Evolutionary conservation across 2,113 vertebrate genomes (phyloP), one percentile per base, ranked within the genome.

Genomic region (Donacobius atricapilla): DNA sequence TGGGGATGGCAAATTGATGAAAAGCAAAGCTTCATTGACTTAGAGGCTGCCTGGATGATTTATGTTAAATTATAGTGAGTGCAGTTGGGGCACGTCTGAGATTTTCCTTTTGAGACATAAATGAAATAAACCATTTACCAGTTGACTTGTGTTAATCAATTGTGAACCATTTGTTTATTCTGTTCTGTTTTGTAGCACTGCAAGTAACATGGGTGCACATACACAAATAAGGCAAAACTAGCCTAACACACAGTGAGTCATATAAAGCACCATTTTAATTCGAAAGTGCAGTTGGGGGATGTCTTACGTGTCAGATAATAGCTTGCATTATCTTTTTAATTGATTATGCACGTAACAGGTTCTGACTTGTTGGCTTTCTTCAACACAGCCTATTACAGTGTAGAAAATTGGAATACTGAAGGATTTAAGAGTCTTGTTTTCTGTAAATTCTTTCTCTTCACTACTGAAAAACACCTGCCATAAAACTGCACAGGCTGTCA

Each of bases 131-230:
- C 45, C 69, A 33, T n/a, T 39, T 69, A 50, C 8, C 11, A 8
- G 56, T 25, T 73, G 89, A 79, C 40, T 84, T 63, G 44, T 33
- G 68, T 84, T 61, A 90, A 89, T 83, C 81, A 69, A 3, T 72
- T 77, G n/a, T 40, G 63, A 94, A 64, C 58, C 8, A 27, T 93
- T 95, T 80, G 35, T 92, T 92, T 87, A 70, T 92, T 89, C 58
- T 44, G 51, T 80, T 93, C 75, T 78, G 68, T 54, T 84, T 81
- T 78, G 37, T 16, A 77, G 89, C 75, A 44, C 54, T 80, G 61
- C 57, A 88, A 31, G 61, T 58, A 44, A 75, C 57, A 57, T 93
- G 71, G 65, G 15, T 82, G 42, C 39, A n/a, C 15, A 24, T 33
- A 56, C 20, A 66, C 27, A 93, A 77, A 68, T 60, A 73, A 94